Conservation (phyloP, 2,113 vertebrate genomes). For the Pluvialis apricaria region DNA sequence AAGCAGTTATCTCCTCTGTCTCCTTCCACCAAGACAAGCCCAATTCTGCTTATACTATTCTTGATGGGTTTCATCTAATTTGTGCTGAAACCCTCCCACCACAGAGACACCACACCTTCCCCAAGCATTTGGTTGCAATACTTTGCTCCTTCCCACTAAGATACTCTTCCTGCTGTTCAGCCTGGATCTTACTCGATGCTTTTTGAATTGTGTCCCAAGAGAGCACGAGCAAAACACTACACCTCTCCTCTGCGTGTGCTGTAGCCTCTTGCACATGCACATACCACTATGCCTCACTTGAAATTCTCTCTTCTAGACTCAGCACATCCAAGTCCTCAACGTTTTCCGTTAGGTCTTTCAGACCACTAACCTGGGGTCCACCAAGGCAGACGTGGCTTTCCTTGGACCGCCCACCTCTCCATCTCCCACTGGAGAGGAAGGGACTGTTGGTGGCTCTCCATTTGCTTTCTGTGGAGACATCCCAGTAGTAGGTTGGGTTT, state of each 20-base stretch:
- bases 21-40: neutral
- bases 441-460: fast-evolving
- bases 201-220: conserved; percentile 37
- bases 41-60: neutral
- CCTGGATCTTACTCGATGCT: neutral
- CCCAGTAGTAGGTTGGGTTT: neutral
- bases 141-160: conserved; percentile 52
- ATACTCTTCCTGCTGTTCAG: conserved; percentile 50
- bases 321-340: fast-evolving
- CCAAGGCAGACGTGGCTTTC: neutral
- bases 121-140: neutral
- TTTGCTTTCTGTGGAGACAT: fast-evolving
- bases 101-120: conserved; percentile 40
- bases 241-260: neutral
- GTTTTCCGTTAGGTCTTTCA: neutral
- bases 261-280: neutral
- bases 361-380: fast-evolving
- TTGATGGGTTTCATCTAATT: neutral
- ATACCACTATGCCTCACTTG: neutral
- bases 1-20: neutral
- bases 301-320: neutral
- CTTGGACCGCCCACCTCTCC: neutral
- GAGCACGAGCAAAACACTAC: neutral
- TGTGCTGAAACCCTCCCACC: conserved; percentile 30
- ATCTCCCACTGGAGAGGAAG: fast-evolving